A percentile compares a stretch with the other conserved stretches of the same genome.
Conservation (phyloP, 2,797 vertebrate genomes). For the Pempheris klunzingeri region DNA sequence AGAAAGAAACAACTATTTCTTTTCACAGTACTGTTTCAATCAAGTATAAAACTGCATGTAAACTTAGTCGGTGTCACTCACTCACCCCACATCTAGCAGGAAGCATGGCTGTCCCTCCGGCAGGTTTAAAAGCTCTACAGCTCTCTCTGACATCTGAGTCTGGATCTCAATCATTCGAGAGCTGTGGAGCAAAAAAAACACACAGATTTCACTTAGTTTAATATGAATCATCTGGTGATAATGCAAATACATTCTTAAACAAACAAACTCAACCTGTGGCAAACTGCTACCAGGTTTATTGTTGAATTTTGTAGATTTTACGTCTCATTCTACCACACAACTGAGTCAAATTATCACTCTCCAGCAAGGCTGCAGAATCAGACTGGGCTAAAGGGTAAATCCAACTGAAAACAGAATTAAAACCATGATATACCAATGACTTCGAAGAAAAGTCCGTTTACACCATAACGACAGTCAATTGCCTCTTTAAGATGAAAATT, state of each 20-base stretch:
- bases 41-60: background rate
- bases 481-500: background rate
- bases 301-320: background rate
- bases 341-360: background rate
- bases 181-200: conserved; percentile 75
- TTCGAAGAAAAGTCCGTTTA: background rate
- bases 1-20: background rate
- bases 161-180: conserved; percentile 96
- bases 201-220: background rate
- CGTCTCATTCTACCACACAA: background rate
- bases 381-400: background rate
- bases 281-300: background rate
- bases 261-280: background rate
- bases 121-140: conserved; percentile 91
- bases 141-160: conserved; percentile 94
- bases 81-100: conserved; percentile 94
- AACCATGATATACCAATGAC: background rate
- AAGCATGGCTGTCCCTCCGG: conserved; percentile 90
- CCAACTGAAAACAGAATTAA: background rate
- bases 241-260: background rate
- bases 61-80: background rate
- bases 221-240: background rate
- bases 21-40: background rate
- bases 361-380: background rate
- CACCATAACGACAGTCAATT: background rate